Base-by-base conservation (phyloP, 35 echinoderm and acorn worm species). In the Nesometra sesokonis region DNA sequence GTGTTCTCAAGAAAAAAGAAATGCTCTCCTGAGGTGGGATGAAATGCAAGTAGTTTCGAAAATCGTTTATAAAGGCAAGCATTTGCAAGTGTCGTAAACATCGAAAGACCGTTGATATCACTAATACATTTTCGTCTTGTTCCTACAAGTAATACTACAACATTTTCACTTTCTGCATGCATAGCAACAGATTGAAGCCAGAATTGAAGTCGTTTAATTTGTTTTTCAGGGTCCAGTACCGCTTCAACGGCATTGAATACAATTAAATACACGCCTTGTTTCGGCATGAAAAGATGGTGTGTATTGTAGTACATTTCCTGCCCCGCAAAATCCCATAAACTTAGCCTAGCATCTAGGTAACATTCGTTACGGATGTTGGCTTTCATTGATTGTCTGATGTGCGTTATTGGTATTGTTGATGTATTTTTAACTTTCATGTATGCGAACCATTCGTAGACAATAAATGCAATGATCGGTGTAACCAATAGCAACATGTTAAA, bases 1-100 rank as follows among this genome's bases (percentile, higher is more conserved):
- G 87, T 46, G 35, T 82, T 88, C 32, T 88, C 87, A 3, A 88
- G 35, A 15, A 82, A 32, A 52, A 88, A 88, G 19, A 88, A 46
- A 39, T 34, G 79, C 4, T n/a, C 77, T 33, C 57, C 78, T 31
- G 52, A 81, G 23, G n/a, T n/a, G 0, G 35, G 52, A 39, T 34
- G 77, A 78, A 81, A 81, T 9, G 57, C 30, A 82, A 88, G 0
- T 17, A 82, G 38, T 19, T 78, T 78, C 9, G 37, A 31, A 81
- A 36, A 88, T 15, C 77, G 43, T 5, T 81, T 80, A 27, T 34
- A 35, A 1, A 34, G 11, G 8, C 46, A 31, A 78, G 33, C 29
- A 82, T 31, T 39, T 33, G 80, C 35, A 33, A 88, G 79, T 35
- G 43, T 38, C 11, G 32, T 29, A 37, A 38, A 17, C 4, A 17